Evolutionary conservation across 1,140 invertebrate species (phyloP), one percentile per base, ranked within the genome.

Genomic region (Drosophila pachea): DNA sequence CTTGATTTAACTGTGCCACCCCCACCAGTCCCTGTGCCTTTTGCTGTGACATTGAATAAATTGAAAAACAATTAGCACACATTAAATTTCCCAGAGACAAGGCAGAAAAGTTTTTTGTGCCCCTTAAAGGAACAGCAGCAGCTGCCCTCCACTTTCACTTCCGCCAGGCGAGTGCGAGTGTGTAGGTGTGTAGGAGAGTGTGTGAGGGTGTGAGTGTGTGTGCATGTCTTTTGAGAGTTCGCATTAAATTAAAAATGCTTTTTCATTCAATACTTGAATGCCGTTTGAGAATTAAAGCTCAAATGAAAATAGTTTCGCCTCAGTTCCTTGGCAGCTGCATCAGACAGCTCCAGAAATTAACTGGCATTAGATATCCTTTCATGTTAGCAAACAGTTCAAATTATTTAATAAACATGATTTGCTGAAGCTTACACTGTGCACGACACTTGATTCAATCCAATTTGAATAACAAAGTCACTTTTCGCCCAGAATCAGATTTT

Each of bases 1-100:
- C 60, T 68, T 60, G 56, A 76, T 77, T 77, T 59, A 22, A 22
- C 22, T 22, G 11, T 56, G 5, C 42, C 42, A 8, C 14, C 2
- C 16, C 16, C 14, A 4, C 35, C 35, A 22, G 22, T 3, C 35
- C 35, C 35, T 35, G 35, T 9, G 6, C 35, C 22, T 22, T 22
- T 22, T 42, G n/a, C 52, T 47, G 43, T n/a, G 29, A 14, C 22
- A 53, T 65, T 54, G 49, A 58, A 58, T 58, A 65, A 79, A 78
- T 76, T 76, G 53, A 61, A 69, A 79, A 79, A 81, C 77, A 79
- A 79, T 79, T 81, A 76, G 77, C 68, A 45, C 38, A 43, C 45
- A 40, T 48, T 55, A 36, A 9, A 40, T 36, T 16, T 68, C 56
- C 58, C 14, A 7, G 32, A 56, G 61, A 47, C 35, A 55, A 52